These are phyloP conservation scores for Auanema sp. DNA, from an alignment of 2,888 invertebrate species.

Conservation along the genomic window DNA sequence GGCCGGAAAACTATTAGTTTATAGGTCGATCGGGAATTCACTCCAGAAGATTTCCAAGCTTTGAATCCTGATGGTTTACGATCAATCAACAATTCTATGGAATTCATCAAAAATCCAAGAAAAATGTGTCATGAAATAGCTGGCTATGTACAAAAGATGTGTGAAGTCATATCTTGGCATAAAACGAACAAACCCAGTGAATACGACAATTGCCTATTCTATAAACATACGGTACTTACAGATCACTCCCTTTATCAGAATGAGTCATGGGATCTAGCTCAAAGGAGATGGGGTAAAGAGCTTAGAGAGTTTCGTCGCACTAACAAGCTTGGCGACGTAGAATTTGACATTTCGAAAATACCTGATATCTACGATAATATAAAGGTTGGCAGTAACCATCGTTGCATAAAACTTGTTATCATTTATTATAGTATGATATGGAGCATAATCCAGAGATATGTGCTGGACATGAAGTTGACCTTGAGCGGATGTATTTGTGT, in stretches of 20 bases:
- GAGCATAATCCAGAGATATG: conserved; percentile 87
- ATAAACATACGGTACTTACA: conserved; percentile 1
- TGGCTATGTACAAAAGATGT: conserved; percentile 65
- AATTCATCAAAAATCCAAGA: conserved; percentile 90
- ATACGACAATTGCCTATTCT: too few relatives aligned
- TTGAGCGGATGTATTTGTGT: conserved; percentile 76
- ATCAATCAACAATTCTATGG: conserved; percentile 72
- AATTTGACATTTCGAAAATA: conserved; percentile 95
- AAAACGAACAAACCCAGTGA: conserved; percentile 37
- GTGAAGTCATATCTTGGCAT: conserved; percentile 70
- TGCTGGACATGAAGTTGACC: conserved; percentile 69
- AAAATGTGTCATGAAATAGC: conserved; percentile 85
- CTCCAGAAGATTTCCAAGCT: conserved; percentile 73
- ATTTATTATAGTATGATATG: conserved; percentile 72
- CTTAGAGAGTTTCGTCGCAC: conserved; percentile 83
- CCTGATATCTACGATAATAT: conserved; percentile 99
- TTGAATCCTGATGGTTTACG: conserved; percentile 78
- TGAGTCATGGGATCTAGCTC: conserved; percentile 98
- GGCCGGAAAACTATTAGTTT: neutral
- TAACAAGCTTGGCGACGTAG: conserved; percentile 69
- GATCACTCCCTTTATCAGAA: conserved; percentile 80
- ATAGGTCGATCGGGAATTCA: conserved; percentile 58
- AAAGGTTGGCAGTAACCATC: conserved; percentile 77
- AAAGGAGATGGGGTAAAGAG: conserved; percentile 72
- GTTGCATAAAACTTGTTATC: neutral